These are phyloP conservation scores for Philypnodon macrostomus DNA, from an alignment of 2,797 vertebrate genomes.

Conservation along the genomic window DNA sequence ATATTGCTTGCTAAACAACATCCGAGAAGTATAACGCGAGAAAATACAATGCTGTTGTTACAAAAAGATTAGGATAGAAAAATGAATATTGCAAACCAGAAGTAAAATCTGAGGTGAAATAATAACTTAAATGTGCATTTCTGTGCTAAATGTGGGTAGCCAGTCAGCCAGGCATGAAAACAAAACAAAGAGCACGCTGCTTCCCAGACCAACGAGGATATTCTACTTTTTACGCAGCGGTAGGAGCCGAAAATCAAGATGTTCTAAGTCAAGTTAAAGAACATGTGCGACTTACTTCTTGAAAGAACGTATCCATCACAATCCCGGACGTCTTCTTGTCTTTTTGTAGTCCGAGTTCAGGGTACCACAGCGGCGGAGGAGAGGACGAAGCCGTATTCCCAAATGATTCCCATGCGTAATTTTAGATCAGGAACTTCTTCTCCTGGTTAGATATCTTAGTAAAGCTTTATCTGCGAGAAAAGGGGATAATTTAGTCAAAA, in stretches of 20 bases:
- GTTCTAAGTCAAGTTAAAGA: not conserved
- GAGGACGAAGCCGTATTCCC: conserved; percentile 44
- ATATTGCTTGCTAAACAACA: too few species aligned
- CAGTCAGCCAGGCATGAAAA: conserved; percentile 9
- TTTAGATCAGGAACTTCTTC: conserved; percentile 14
- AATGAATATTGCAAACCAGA: not conserved
- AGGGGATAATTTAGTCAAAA: too few species aligned
- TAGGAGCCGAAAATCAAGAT: not conserved
- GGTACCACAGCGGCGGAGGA: conserved; percentile 61
- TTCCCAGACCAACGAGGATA: not conserved
- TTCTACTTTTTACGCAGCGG: not conserved
- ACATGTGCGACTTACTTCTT: conserved; percentile 44
- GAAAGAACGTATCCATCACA: conserved; percentile 67
- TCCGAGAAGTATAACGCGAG: too few species aligned
- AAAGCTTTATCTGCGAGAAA: too few species aligned
- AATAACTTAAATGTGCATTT: too few species aligned
- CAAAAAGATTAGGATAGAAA: not conserved
- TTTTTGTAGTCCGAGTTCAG: conserved; percentile 67
- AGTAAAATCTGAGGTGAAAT: not conserved
- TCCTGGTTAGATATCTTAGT: not conserved
- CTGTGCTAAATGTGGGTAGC: not conserved
- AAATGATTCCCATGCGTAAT: conserved; percentile 63
- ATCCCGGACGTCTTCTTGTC: conserved; percentile 31
- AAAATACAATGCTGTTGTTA: too few species aligned
- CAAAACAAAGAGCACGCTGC: conserved; percentile 39